Conservation (phyloP, 2,888 invertebrate species). For the Anagyrus pseudococci region DNA sequence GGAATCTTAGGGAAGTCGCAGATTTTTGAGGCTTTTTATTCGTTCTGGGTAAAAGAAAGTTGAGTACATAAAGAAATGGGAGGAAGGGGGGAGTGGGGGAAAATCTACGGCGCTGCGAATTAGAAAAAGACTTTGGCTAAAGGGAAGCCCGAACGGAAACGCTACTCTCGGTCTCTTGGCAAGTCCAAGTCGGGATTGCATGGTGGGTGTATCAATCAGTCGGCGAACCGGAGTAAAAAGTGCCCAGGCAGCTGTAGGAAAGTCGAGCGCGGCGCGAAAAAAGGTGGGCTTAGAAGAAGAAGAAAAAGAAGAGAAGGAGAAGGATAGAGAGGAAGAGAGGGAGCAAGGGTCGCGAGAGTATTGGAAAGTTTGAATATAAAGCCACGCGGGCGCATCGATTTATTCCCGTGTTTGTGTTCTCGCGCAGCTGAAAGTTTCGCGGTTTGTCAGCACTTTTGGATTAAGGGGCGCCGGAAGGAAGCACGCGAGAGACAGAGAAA, state of each 20-base stretch:
- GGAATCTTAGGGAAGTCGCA: too few relatives aligned
- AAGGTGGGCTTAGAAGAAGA: slow-evolving; percentile 1
- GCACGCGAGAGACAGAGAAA: too few relatives aligned
- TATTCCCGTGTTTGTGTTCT: slow-evolving; percentile 61
- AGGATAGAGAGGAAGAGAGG: background rate
- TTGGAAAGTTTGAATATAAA: slow-evolving; percentile 61
- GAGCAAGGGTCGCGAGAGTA: slow-evolving; percentile 30
- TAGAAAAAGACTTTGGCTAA: too few relatives aligned
- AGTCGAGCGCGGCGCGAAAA: background rate
- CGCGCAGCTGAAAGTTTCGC: slow-evolving; percentile 56
- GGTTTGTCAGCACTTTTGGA: slow-evolving; percentile 62
- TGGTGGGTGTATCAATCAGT: slow-evolving; percentile 18
- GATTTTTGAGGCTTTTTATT: too few relatives aligned
- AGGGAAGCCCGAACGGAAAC: background rate
- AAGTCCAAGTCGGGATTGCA: too few relatives aligned
- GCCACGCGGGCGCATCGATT: slow-evolving; percentile 55
- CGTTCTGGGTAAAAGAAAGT: too few relatives aligned
- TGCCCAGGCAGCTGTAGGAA: slow-evolving; percentile 4
- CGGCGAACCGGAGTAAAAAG: slow-evolving; percentile 21
- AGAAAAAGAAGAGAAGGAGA: slow-evolving; percentile 14
- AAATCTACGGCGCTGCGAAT: too few relatives aligned
- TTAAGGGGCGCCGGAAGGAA: slow-evolving; percentile 47
- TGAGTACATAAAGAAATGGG: too few relatives aligned
- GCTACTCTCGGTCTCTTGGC: too few relatives aligned
- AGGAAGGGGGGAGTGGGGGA: too few relatives aligned